Evolutionary conservation across 2,888 invertebrate genomes (phyloP), one percentile per base, ranked within the genome.

Genomic region (Drosophila birchii): DNA sequence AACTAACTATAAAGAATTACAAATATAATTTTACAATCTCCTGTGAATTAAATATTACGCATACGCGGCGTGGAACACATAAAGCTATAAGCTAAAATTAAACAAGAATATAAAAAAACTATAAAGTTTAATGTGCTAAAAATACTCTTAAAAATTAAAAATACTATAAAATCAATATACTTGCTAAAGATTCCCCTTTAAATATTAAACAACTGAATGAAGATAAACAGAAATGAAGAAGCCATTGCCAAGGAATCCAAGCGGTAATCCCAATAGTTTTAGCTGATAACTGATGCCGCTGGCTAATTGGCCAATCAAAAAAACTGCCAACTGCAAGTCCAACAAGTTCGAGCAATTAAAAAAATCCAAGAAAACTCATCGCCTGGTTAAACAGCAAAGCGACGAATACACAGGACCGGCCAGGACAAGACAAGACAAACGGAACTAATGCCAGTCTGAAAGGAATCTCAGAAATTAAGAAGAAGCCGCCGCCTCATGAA

Each of bases 381-480:
- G 63, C 57, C 60, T 59, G 62, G 64, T 49, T 54, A 45, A 62
- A 49, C 59, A 59, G 55, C 61, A 68, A 45, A 44, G 47, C 36
- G n/a, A n/a, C 26, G 38, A 26, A 38, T 20, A 20, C 38, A 43
- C 56, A 12, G 18, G 29, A 32, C 12, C 32, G 53, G 29, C n/a
- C 34, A 20, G 20, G 34, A 51, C 51, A 20, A 16, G 34, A 20
- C 76, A 68, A 86, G 84, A 84, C 84, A 85, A 88, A 76, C 81
- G 77, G 75, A 88, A 80, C 81, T 78, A 88, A 88, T 85, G 84
- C 87, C 75, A 69, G 44, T 29, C 68, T 64, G 71, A 57, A 77
- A 72, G 68, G 64, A 74, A 49, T 47, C 67, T 61, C 54, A 71
- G 68, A 84, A 84, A 84, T 80, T 83, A 83, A 80, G 89, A 78